Base-by-base conservation (phyloP, 2,797 vertebrate species). In the Odontamblyopus lacepedii region DNA sequence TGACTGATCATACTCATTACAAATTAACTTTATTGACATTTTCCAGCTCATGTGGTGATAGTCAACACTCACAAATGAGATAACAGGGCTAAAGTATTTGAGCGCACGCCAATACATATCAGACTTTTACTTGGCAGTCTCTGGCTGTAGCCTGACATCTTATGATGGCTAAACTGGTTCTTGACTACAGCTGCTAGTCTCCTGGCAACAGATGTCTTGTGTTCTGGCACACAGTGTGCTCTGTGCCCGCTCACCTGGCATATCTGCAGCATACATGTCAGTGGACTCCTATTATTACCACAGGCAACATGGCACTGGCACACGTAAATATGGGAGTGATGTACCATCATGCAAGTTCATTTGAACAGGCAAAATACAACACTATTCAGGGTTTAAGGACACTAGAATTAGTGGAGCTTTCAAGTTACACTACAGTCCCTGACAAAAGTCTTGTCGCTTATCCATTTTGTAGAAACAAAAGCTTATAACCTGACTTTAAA, bases 131-230 rank as follows among this genome's bases (percentile, higher is more conserved):
- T 57, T 41, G 29, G 38, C 65, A 16, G 62, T 16, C 27, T 30
- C 67, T 44, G 41, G 65, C 71, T 69, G 32, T 70, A 79, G 78
- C 59, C 65, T 81, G 73, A 86, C 81, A 73, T 82, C 59, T 60
- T 30, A 19, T 35, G 9, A 72, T 63, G 71, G 48, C 32, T 76
- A 27, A 59, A 41, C 71, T 61, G 35, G 62, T 75, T 76, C 61
- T 57, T 69, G 26, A 76, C 67, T 74, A 81, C 76, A 76, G 74
- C 71, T 76, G 83, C 73, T 71, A 41, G 83, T 91, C 84, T 89
- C 85, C 83, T 85, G 87, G 85, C 84, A 89, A 90, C 86, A 82
- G 73, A 80, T 80, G 76, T 76, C 76, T 78, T 66, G 50, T 29
- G 76, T 65, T 81, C 75, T 67, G 60, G 72, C 76, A 80, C 79